phyloP scores from a whole-genome alignment of 2,113 vertebrate genomes.

The Opisthocomus hoazin region DNA sequence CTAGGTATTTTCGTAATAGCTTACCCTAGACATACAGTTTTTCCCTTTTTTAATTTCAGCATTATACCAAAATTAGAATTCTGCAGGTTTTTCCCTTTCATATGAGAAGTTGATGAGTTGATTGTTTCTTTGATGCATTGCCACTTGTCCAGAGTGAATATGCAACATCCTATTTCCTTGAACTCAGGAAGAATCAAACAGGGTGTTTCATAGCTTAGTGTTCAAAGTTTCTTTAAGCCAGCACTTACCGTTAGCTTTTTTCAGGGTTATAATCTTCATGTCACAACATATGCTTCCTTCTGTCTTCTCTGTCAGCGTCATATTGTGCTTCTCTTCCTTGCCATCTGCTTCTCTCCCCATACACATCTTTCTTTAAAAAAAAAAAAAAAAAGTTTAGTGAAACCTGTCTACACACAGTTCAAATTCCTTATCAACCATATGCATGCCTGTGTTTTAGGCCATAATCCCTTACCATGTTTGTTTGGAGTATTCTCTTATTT shows the following conservation, averaged over 20 bases:
- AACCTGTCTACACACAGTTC: neutral
- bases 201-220: neutral
- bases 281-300: conserved; percentile 56
- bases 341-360: conserved; percentile 19
- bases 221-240: conserved; percentile 20
- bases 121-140: neutral
- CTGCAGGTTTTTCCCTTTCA: neutral
- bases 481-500: neutral
- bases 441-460: neutral
- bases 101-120: neutral
- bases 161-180: neutral
- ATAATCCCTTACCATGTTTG: neutral
- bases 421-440: neutral
- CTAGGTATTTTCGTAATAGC: neutral
- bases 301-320: conserved; percentile 51
- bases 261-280: conserved; percentile 34
- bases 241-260: conserved; percentile 24
- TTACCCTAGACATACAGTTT: neutral
- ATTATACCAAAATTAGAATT: neutral
- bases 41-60: neutral
- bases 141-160: neutral
- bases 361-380: neutral
- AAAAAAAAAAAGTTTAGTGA: neutral
- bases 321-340: conserved; percentile 35
- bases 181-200: neutral